These are phyloP conservation scores for Epinephelus lanceolatus DNA, from an alignment of 2,113 vertebrate species.

Conservation along the genomic window DNA sequence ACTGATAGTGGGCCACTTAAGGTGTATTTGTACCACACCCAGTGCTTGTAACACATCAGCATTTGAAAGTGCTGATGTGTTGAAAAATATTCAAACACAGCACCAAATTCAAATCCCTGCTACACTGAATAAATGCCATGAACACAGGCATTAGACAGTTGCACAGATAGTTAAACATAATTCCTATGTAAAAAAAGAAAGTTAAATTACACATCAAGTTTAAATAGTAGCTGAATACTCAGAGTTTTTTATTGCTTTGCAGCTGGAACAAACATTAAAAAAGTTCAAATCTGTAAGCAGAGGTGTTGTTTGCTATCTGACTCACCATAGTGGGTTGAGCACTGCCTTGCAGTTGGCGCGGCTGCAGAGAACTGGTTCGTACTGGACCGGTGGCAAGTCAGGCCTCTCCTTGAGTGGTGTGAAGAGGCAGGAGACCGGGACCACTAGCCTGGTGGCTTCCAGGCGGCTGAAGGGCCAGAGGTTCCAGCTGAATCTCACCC, in stretches of 20 bases:
- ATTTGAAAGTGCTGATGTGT: constrained; percentile 23
- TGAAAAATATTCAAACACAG: background rate
- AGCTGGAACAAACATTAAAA: background rate
- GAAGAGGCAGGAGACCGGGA: constrained; percentile 94
- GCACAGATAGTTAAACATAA: background rate
- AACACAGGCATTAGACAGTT: background rate
- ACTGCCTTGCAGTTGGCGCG: constrained; percentile 94
- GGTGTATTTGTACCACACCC: constrained; percentile 24
- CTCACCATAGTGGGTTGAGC: constrained; percentile 97
- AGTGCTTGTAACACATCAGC: constrained; percentile 19
- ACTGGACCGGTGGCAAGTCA: constrained; percentile 94
- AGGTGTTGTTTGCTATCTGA: background rate
- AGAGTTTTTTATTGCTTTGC: background rate
- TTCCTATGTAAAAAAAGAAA: background rate
- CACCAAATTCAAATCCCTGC: background rate
- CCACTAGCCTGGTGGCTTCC: constrained; percentile 95
- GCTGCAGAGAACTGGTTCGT: constrained; percentile 95
- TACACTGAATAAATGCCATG: background rate
- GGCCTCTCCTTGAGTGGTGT: constrained; percentile 94
- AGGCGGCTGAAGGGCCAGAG: constrained; percentile 97
- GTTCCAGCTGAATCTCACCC: constrained; percentile 98
- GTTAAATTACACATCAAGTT: background rate
- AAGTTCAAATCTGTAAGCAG: background rate
- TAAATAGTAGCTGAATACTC: background rate
- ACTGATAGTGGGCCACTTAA: background rate